phyloP scores from a whole-genome alignment of 2,888 invertebrate genomes.

The Drosophila ezoana region DNA sequence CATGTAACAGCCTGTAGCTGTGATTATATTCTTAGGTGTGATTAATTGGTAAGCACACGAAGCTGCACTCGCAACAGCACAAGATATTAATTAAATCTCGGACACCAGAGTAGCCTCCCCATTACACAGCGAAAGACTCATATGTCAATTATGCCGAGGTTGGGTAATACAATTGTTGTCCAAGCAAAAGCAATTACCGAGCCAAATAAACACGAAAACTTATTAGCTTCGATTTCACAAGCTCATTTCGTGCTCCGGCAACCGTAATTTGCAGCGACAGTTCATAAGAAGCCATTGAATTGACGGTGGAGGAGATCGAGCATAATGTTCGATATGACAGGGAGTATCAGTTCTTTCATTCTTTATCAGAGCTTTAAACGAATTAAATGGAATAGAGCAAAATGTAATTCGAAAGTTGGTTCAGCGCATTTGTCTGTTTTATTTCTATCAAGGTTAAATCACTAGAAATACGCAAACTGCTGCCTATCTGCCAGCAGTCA shows the following conservation, averaged over 20 bases:
- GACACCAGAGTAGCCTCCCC: background rate
- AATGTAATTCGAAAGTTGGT: constrained; percentile 25
- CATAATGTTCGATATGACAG: no score
- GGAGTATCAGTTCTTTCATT: background rate
- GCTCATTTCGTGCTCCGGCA: no score
- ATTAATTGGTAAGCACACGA: constrained; percentile 25
- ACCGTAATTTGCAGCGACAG: no score
- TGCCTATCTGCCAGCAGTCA: constrained; percentile 28
- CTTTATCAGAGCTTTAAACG: background rate
- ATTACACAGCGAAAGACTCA: background rate
- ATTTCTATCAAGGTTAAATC: constrained; percentile 23
- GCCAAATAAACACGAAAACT: no score
- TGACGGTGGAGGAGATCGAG: no score
- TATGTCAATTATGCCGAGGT: no score
- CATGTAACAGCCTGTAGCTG: background rate
- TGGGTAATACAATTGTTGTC: no score
- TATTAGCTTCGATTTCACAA: no score
- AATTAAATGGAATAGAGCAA: constrained; percentile 5
- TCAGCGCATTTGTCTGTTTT: constrained; percentile 19
- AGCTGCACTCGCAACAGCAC: background rate
- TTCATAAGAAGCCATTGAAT: no score
- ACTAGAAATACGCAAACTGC: constrained; percentile 8
- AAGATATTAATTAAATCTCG: constrained; percentile 3
- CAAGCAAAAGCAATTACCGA: no score
- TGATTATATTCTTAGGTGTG: constrained; percentile 17